phyloP scores from a whole-genome alignment of 2,888 invertebrate species.

The Aphrophora alni region DNA sequence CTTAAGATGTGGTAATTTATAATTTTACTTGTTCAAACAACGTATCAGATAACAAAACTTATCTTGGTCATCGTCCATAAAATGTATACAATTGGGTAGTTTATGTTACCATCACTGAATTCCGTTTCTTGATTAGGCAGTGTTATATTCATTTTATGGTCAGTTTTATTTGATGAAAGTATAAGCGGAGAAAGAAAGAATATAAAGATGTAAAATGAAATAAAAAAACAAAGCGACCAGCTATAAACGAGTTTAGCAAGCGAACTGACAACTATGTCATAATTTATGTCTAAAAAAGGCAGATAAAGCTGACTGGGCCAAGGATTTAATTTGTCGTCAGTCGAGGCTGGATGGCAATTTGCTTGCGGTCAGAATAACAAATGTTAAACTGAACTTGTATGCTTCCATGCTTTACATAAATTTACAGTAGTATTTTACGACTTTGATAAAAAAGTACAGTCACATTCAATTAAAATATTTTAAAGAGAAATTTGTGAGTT shows the following conservation, averaged over 20 bases:
- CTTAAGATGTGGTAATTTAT: too few relatives aligned
- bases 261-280: neutral
- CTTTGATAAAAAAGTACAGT: too few relatives aligned
- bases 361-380: too few relatives aligned
- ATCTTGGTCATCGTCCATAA: neutral
- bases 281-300: neutral
- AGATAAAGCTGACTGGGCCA: neutral
- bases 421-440: too few relatives aligned
- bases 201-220: neutral
- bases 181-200: neutral
- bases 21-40: too few relatives aligned
- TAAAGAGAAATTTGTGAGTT: too few relatives aligned
- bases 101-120: neutral
- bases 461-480: too few relatives aligned
- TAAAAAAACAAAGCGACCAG: neutral
- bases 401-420: too few relatives aligned
- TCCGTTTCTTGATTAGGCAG: neutral
- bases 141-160: neutral
- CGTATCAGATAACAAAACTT: too few relatives aligned
- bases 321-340: neutral
- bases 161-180: neutral
- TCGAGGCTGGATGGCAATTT: neutral
- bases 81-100: neutral
- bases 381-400: too few relatives aligned
- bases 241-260: neutral